Evolutionary conservation across 2,113 vertebrate genomes (phyloP), one percentile per base, ranked within the genome.

Genomic region (Zosterops japonicus): DNA sequence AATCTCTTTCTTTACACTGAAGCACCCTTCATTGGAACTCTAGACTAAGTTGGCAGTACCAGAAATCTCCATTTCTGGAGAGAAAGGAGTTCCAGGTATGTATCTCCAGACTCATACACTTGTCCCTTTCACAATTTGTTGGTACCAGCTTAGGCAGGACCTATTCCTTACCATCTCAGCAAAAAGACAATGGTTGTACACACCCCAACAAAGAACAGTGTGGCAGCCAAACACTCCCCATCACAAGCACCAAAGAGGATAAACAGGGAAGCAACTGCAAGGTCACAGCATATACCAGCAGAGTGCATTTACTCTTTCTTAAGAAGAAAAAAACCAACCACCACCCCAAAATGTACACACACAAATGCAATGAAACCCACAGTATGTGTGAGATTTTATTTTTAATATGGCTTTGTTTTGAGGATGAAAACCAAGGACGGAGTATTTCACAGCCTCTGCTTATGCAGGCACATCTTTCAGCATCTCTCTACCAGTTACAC

Each of bases 141-240:
- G 39, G n/a, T 41, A 50, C 6, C 0, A 0, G 9, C 23, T 25
- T 29, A 49, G 24, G 53, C 12, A 53, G n/a, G 25, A 82, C 21
- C 9, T 47, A 20, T 22, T 57, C 70, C 15, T 71, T 50, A 63
- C 35, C 59, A 74, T 6, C 33, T 20, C 72, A 59, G 25, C 1
- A 14, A 86, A 78, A 50, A 74, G 64, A 11, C 39, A 35, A 41
- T 5, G 19, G 28, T 1, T 65, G 50, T 9, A 14, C 5, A 4
- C 9, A 50, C 2, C 7, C 42, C n/a, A 81, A 19, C 4, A 12
- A 72, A 35, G 6, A 61, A 27, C 10, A 59, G 10, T 25, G 21
- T 9, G 20, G 23, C 14, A 55, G 20, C 31, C 60, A 82, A 39
- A 52, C 15, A 27, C 44, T 60, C 24, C 22, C 31, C 70, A 55